A percentile compares a stretch with the other conserved stretches of the same genome.
Conservation (phyloP, 2,888 invertebrate species). For the Ormyrus labotus region DNA sequence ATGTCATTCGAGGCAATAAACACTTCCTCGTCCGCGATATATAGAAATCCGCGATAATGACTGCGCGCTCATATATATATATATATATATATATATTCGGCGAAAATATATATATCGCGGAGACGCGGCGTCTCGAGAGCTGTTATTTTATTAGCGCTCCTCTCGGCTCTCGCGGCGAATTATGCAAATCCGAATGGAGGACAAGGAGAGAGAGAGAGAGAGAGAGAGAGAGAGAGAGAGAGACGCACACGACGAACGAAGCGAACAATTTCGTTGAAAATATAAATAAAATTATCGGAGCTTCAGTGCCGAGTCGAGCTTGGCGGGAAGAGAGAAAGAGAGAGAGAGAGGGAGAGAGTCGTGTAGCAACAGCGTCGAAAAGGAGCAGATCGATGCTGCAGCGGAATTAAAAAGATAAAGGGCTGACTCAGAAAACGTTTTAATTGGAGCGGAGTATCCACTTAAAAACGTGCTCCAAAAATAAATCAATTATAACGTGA, state of each 20-base stretch:
- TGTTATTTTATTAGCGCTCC: constrained; percentile 30
- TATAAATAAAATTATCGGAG: too few relatives aligned
- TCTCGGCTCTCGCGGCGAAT: constrained; percentile 25
- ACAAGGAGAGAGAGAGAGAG: constrained; percentile 25
- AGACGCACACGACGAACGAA: constrained; percentile 2
- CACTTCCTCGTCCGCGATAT: constrained; percentile 23
- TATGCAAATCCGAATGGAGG: constrained; percentile 53
- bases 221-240: constrained; percentile 3
- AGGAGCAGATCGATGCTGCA: background rate
- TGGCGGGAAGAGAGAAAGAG: background rate
- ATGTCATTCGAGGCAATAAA: constrained; percentile 1
- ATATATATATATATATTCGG: background rate
- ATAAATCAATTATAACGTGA: constrained; percentile 30
- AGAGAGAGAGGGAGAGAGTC: background rate
- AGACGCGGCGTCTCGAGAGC: constrained; percentile 4
- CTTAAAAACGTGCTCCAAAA: constrained; percentile 19
- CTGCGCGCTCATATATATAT: background rate
- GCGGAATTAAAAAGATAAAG: constrained; percentile 29
- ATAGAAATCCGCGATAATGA: constrained; percentile 21
- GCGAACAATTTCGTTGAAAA: too few relatives aligned
- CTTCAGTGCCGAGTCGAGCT: too few relatives aligned
- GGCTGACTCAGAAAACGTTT: constrained; percentile 12
- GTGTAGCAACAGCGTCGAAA: background rate
- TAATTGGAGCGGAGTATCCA: constrained; percentile 39
- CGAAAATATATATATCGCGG: constrained; percentile 8